Base-by-base conservation (phyloP, 92 coral and sea anemone genomes). In the Palythoa heliodiscus region DNA sequence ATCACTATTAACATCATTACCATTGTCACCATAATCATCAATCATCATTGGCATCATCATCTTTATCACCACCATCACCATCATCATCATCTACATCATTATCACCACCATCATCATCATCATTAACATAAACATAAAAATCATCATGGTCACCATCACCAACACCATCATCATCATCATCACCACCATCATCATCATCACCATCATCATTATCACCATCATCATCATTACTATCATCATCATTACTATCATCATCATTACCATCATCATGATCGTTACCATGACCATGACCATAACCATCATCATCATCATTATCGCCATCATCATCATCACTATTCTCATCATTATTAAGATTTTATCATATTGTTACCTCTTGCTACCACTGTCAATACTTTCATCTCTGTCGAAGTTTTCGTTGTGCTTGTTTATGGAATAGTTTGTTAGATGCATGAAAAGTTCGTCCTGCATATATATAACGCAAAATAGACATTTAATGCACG, bases 371-470 rank as follows among this genome's bases (percentile, higher is more conserved):
- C 98, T 86, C 90, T 96, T 96, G 76, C 98, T 96, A 25, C 98
- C 98, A 48, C 87, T 89, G 71, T 87, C 90, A 57, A 88, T 89
- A 54, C 89, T 90, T 54, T 96, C 98, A 78, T 94, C 96, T 48
- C 90, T 91, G 79, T 95, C 93, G 82, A 96, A 96, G 87, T 96
- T 96, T 43, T 96, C 96, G 76, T 92, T 96, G 90, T 96, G 98
- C 82, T 96, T 96, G 81, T 96, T 96, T 71, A 96, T 95, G 7
- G 98, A 96, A 76, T 96, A 96, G 80, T 96, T 96, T 13, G 98
- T 96, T 47, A 96, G 88, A 84, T 96, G 98, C 98, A 96, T 96
- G 64, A 92, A 96, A 53, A 94, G 92, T 86, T 96, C 98, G 68
- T 92, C 95, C 98, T 96, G 71, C 38, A 87, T 54, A 52, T 15